phyloP scores from a whole-genome alignment of 1,140 invertebrate genomes.

The Halesus radiatus region DNA sequence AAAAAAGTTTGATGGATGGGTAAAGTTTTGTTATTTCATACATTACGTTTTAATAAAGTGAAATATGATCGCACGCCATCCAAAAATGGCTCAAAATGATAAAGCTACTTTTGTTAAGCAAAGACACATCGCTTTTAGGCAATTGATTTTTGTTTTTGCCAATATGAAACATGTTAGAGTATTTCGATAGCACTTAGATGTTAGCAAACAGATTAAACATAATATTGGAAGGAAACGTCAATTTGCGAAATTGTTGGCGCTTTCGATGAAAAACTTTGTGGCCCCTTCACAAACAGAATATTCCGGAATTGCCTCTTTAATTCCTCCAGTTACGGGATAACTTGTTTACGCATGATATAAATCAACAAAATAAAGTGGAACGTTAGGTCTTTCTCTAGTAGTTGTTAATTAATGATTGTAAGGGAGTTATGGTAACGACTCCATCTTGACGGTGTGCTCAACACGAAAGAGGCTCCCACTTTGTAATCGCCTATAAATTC shows the following conservation, averaged over 20 bases:
- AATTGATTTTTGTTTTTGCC: slow-evolving; percentile 21
- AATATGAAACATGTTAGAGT: slow-evolving; percentile 15
- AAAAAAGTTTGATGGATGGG: too few species aligned
- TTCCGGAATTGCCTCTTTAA: background rate
- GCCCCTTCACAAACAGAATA: background rate
- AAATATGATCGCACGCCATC: background rate
- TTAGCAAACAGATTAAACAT: slow-evolving; percentile 7
- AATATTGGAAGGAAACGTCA: background rate
- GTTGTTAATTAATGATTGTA: slow-evolving; percentile 1
- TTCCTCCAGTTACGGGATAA: background rate
- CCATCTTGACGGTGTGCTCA: background rate
- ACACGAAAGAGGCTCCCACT: slow-evolving; percentile 8
- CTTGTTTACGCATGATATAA: background rate
- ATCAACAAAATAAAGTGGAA: background rate
- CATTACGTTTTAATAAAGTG: background rate
- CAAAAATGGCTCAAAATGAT: background rate
- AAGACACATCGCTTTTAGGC: slow-evolving; percentile 6
- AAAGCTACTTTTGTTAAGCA: background rate
- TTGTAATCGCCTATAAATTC: slow-evolving; percentile 12
- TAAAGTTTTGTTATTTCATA: too few species aligned
- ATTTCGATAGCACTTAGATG: slow-evolving; percentile 7
- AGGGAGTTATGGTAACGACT: background rate
- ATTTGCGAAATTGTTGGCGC: background rate
- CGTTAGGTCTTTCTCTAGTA: background rate
- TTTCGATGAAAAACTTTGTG: background rate